Base-by-base conservation (phyloP, 2,797 vertebrate genomes). In the Podarcis siculus region DNA sequence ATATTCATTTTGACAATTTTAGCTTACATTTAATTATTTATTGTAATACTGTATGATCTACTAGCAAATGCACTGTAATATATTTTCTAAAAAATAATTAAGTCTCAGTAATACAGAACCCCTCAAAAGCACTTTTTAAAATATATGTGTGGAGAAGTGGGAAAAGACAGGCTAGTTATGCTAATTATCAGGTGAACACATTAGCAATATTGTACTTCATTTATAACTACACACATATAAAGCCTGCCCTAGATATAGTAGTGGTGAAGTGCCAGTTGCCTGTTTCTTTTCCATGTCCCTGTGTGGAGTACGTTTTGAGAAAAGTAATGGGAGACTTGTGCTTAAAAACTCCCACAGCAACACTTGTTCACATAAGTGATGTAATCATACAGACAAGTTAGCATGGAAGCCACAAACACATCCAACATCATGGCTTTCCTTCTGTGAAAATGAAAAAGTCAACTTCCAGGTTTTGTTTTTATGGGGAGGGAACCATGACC, bases 1-100 rank as follows among this genome's bases (percentile, higher is more conserved):
- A 85, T 85, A 89, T 89, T 81, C 88, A 89, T 89, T 89, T 89
- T 89, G 83, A 85, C 88, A 85, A 82, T 76, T 89, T 89, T 85
- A 67, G 78, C 88, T 86, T 89, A 81, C 78, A 82, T 85, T 86
- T 82, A 89, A 89, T 85, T 89, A 89, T 89, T 89, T 89, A 89
- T 89, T 85, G 88, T 75, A 89, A 85, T 82, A 86, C 69, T 76
- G 79, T 81, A 82, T 89, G 83, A 89, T 86, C 78, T 85, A 81
- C 78, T 89, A 85, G 58, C 42, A 86, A 89, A 89, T 85, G 83
- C 42, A 39, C 25, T 82, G 71, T 86, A 76, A 87, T 87, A 87
- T 77, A 83, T 87, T 87, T 85, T 82, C 78, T 82, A 82, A 76
- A 87, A 85, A 89, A 81, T 85, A 85, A 89, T 89, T 86, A 89